Percentiles rank a stretch among this genome's conserved stretches.
Conservation (phyloP, 2,113 vertebrate genomes). For the Syngnathus scovelli region DNA sequence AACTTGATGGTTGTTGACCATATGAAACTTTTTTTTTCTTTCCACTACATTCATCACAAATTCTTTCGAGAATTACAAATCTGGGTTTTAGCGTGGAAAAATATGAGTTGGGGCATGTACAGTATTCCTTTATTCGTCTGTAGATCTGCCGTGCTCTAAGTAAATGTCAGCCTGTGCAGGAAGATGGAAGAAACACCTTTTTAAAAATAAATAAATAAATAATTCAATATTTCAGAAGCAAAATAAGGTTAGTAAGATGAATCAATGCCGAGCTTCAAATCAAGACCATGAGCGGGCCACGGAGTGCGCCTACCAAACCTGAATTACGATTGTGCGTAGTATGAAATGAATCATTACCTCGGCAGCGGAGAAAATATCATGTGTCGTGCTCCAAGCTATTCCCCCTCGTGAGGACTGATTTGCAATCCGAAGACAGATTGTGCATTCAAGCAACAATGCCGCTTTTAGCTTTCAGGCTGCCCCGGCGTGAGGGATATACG, state of each 20-base stretch:
- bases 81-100: constrained; percentile 8
- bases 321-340: constrained; percentile 37
- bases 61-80: neutral
- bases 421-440: constrained; percentile 61
- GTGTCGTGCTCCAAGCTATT: constrained; percentile 46
- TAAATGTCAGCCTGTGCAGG: constrained; percentile 46
- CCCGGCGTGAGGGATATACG: constrained; percentile 52
- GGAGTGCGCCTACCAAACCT: constrained; percentile 27
- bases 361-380: constrained; percentile 53
- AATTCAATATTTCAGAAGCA: neutral
- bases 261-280: constrained; percentile 3
- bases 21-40: neutral
- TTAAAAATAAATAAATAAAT: constrained; percentile 19
- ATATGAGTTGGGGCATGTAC: constrained; percentile 29
- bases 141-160: constrained; percentile 36
- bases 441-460: constrained; percentile 61
- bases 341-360: constrained; percentile 60
- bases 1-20: neutral
- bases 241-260: neutral
- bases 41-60: neutral
- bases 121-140: constrained; percentile 31
- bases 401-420: constrained; percentile 52
- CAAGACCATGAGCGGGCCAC: constrained; percentile 15
- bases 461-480: constrained; percentile 50
- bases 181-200: constrained; percentile 43